Percentiles rank a stretch among this genome's conserved stretches.
These are phyloP conservation scores for Sinosuthora webbiana DNA, from an alignment of 2,113 vertebrate genomes.

Conservation along the genomic window DNA sequence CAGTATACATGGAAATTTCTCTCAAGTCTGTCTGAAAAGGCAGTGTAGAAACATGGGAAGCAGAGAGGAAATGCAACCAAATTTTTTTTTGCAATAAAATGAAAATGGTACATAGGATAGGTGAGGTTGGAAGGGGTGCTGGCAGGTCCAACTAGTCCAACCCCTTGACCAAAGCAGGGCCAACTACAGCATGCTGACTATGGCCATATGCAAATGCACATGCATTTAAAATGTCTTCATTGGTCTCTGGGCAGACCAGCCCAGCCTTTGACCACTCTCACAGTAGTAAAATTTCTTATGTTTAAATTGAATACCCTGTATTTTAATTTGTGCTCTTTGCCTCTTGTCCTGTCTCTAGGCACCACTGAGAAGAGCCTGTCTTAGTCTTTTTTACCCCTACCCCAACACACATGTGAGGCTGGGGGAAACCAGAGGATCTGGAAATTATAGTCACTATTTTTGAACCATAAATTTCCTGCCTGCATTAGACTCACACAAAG, in stretches of 20 bases:
- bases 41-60: neutral
- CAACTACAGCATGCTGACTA: neutral
- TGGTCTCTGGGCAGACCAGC: neutral
- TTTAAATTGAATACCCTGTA: neutral
- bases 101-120: neutral
- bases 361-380: neutral
- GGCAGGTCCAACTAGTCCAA: neutral
- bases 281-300: neutral
- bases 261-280: neutral
- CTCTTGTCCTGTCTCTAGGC: neutral
- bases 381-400: neutral
- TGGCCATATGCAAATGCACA: rapidly evolving
- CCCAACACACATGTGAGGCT: neutral
- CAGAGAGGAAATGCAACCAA: neutral
- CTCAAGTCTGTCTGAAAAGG: neutral
- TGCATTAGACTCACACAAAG: neutral
- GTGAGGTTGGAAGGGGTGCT: neutral
- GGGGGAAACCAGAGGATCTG: neutral
- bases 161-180: neutral
- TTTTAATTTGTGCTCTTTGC: neutral
- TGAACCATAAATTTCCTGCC: neutral
- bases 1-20: neutral
- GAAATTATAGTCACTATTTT: neutral
- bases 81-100: neutral
- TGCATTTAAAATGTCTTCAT: neutral